Percentiles rank a stretch among this genome's conserved stretches.
Conservation (phyloP, 2,113 vertebrate genomes). For the Periophthalmus modestus region DNA sequence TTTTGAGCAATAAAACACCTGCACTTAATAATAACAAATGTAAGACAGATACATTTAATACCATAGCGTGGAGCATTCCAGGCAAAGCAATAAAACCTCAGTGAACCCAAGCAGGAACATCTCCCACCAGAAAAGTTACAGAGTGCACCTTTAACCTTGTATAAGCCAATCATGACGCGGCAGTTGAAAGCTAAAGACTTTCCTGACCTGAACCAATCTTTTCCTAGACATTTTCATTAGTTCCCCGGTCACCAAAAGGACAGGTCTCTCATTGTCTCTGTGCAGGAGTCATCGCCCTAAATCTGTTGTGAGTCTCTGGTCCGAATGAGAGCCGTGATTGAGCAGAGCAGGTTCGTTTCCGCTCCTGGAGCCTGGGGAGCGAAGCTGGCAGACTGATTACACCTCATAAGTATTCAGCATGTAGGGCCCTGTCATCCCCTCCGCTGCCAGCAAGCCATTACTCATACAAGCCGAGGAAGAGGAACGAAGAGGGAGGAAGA, state of each 20-base stretch:
- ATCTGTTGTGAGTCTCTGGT: constrained; percentile 19
- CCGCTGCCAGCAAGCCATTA: constrained; percentile 59
- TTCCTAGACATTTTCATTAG: not conserved
- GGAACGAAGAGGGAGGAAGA: not conserved
- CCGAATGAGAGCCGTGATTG: constrained; percentile 42
- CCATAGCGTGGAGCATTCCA: not conserved
- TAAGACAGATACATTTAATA: no score
- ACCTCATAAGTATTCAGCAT: constrained; percentile 62
- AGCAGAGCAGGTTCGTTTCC: constrained; percentile 59
- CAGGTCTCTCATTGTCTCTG: not conserved
- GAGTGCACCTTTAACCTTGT: not conserved
- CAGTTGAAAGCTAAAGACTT: not conserved
- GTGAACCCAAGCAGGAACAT: not conserved
- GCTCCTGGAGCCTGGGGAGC: constrained; percentile 26
- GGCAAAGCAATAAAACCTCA: not conserved
- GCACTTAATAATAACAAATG: no score
- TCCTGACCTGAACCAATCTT: not conserved
- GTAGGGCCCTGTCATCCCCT: constrained; percentile 30
- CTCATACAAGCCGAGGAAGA: constrained; percentile 20
- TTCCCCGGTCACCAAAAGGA: not conserved
- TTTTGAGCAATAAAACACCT: no score
- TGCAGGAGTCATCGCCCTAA: not conserved
- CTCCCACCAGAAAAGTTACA: not conserved
- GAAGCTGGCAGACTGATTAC: constrained; percentile 60
- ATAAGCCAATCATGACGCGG: not conserved